A percentile compares a stretch with the other conserved stretches of the same genome.
These are phyloP conservation scores for Rhinoraja longicauda DNA, from an alignment of 2,797 vertebrate genomes.

Conservation along the genomic window DNA sequence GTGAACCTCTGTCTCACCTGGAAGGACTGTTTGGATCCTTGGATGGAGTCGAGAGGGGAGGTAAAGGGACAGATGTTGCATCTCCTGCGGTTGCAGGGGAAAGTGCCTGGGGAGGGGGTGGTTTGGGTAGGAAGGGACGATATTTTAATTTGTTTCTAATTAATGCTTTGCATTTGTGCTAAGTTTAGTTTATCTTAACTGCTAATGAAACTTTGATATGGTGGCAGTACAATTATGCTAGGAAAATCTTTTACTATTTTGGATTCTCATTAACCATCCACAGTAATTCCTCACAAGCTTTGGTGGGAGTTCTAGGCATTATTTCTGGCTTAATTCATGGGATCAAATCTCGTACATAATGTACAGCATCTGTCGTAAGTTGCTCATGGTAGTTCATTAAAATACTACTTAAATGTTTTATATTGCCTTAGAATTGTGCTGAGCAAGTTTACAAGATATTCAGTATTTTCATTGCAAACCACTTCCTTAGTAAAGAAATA, in stretches of 20 bases:
- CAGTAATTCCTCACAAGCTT: neutral
- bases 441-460: neutral
- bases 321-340: neutral
- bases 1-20: no score
- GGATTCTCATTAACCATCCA: neutral
- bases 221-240: neutral
- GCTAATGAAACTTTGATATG: neutral
- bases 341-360: neutral
- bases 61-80: no score
- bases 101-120: no score
- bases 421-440: neutral
- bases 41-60: no score
- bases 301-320: neutral
- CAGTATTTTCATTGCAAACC: constrained; percentile 20
- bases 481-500: neutral
- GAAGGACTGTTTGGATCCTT: no score
- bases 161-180: neutral
- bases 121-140: no score
- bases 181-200: neutral
- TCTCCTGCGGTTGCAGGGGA: no score
- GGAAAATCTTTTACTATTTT: neutral
- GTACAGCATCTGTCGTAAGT: neutral
- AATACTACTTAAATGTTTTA: neutral
- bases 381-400: neutral
- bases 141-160: neutral